These are phyloP conservation scores for Phenacoccus solenopsis DNA, from an alignment of 1,140 invertebrate species.

Conservation along the genomic window DNA sequence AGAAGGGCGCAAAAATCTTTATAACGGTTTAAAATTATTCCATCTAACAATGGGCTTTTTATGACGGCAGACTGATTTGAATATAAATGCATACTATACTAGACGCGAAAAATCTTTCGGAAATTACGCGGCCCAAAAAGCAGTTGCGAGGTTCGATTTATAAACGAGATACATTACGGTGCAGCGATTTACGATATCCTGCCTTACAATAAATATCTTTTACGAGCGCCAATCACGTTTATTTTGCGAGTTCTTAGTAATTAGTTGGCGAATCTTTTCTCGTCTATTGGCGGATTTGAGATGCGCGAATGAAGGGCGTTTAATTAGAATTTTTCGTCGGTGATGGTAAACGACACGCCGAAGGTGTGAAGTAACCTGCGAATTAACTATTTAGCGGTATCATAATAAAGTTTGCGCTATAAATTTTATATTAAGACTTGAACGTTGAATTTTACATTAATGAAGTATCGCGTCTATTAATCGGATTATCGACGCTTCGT, in stretches of 20 bases:
- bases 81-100: neutral
- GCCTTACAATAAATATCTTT: neutral
- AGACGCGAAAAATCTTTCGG: neutral
- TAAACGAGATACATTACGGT: neutral
- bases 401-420: neutral
- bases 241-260: too few species aligned
- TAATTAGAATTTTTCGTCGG: too few species aligned
- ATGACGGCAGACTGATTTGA: neutral
- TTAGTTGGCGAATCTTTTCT: too few species aligned
- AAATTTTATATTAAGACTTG: neutral
- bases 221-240: neutral
- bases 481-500: neutral
- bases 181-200: neutral
- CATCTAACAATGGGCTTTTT: neutral
- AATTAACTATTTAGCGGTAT: too few species aligned
- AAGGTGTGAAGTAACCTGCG: too few species aligned
- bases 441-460: neutral
- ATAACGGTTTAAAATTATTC: neutral
- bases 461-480: neutral
- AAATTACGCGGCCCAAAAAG: neutral
- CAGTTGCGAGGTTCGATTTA: neutral
- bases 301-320: too few species aligned
- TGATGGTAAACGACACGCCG: too few species aligned
- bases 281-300: too few species aligned
- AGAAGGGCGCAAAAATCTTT: too few species aligned